Base-by-base conservation (phyloP, 2,888 invertebrate genomes). In the Troides oblongomaculatus region DNA sequence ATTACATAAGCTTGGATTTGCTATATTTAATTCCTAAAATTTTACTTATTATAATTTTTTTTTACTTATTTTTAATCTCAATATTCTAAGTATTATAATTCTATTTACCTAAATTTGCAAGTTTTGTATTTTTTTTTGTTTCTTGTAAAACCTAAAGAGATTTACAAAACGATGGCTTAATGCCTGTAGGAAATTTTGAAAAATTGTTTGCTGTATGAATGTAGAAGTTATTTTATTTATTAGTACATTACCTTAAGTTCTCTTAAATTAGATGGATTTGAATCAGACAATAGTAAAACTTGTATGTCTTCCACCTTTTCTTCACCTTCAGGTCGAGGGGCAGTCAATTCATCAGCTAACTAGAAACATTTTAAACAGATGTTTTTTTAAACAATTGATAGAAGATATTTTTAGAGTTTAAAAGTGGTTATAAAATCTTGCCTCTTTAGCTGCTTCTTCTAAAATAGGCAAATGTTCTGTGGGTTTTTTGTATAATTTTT, bases 361-460 rank as follows among this genome's bases (percentile, higher is more conserved):
- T 93, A 36, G 77, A 77, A 53, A 53, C 10, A 18, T 14, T 53
- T 17, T 1, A 53, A 17, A 53, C 17, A 53, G 6, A 53, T 17
- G 3, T 53, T 53, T 53, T 53, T 5, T 18, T 18, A 50, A 7
- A 21, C 21, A 50, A 50, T 30, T 30, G 30, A 53, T n/a, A 18
- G 53, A 5, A 53, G 14, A 17, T 53, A 53, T 17, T 53, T 53
- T 17, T 17, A 53, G 6, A 14, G 17, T 39, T 39, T 8, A 39
- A 10, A 39, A 10, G 10, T 39, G 39, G 10, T 39, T 39, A 39
- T 7, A 39, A 39, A 39, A 57, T 64, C 60, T 71, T 79, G 91
- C 97, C 88, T 99, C 99, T 84, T 95, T 97, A 0, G 98, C 98
- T 56, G 99, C 99, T 86, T 99, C 99, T 90, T 99, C 99, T 84